Conservation (phyloP, 2,113 vertebrate genomes). For the Oncorhynchus tshawytscha region DNA sequence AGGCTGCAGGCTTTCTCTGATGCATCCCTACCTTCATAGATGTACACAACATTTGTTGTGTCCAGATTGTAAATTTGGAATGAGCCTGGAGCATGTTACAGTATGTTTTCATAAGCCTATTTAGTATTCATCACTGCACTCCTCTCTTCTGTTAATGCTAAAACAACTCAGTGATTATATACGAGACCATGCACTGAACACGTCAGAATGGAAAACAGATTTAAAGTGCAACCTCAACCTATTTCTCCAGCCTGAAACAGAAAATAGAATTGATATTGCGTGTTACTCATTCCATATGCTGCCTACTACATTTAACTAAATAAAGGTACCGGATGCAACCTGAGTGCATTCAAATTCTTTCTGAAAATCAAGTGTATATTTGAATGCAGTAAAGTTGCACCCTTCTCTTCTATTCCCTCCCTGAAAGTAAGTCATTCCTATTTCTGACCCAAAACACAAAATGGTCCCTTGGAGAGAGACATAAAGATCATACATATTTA, state of each 20-base stretch:
- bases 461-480: neutral
- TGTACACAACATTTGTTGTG: no score
- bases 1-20: no score
- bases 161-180: neutral
- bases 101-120: neutral
- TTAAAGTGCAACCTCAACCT: neutral
- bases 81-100: neutral
- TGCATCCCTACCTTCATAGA: no score
- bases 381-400: neutral
- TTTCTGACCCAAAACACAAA: neutral
- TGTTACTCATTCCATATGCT: neutral
- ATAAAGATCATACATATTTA: slow-evolving; percentile 7
- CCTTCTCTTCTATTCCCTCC: neutral
- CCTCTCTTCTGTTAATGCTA: neutral
- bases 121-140: neutral
- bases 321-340: neutral
- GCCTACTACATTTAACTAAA: neutral
- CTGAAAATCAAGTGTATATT: neutral
- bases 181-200: neutral
- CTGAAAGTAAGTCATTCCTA: neutral
- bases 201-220: neutral
- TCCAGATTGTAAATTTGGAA: neutral
- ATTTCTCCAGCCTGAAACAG: neutral
- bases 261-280: neutral
- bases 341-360: neutral